Percentiles rank a stretch among this genome's conserved stretches.
Conservation (phyloP, 2,113 vertebrate species). For the Pterophyllum scalare region DNA sequence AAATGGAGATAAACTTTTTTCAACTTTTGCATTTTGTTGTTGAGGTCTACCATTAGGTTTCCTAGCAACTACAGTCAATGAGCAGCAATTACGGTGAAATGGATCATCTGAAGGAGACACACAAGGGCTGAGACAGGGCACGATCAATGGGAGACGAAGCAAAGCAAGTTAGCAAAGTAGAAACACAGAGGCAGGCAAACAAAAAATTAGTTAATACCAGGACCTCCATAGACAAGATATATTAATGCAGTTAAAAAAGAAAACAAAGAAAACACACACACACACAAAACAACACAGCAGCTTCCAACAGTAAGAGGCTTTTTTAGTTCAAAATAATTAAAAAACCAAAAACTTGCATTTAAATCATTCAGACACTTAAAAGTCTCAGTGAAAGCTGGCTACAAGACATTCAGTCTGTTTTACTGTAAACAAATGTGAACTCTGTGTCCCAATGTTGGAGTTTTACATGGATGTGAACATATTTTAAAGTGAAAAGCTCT, state of each 20-base stretch:
- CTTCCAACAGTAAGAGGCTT: neutral
- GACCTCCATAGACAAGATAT: neutral
- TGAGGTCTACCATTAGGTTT: constrained; percentile 5
- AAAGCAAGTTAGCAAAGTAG: constrained; percentile 68
- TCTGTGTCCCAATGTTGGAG: neutral
- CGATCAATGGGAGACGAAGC: constrained; percentile 49
- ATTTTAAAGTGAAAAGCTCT: neutral
- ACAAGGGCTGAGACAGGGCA: constrained; percentile 13
- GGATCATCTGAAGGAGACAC: constrained; percentile 28
- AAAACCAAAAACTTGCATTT: neutral
- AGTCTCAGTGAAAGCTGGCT: neutral
- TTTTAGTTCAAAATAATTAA: neutral
- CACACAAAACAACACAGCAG: neutral
- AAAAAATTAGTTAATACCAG: constrained; percentile 14
- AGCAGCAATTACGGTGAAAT: constrained; percentile 25
- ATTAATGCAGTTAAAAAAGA: neutral
- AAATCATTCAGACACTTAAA: neutral
- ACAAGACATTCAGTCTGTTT: neutral
- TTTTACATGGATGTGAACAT: neutral
- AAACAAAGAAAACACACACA: neutral
- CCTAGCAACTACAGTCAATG: constrained; percentile 45
- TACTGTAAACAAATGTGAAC: neutral
- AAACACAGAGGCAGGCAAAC: constrained; percentile 51
- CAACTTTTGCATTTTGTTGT: neutral
- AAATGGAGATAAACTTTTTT: constrained; percentile 23